Evolutionary conservation across 2,113 vertebrate genomes (phyloP), one percentile per base, ranked within the genome.

Genomic region (Otis tarda): DNA sequence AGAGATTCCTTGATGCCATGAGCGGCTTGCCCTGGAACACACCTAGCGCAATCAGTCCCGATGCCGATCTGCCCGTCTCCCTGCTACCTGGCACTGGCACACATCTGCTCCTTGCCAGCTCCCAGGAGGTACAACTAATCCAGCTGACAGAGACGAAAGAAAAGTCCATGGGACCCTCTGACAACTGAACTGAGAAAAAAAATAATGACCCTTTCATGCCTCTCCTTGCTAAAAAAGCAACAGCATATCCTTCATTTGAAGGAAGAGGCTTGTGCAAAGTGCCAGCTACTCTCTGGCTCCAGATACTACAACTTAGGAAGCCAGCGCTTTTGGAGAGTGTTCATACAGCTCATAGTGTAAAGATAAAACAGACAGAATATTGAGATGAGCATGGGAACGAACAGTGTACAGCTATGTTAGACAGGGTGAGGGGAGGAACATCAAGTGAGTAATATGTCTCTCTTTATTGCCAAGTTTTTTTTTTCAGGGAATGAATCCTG

Each of bases 1-100:
- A 9, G n/a, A 7, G 41, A 70, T 37, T 71, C 39, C 27, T 23
- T 31, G 41, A 22, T 61, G 27, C 30, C 70, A 22, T 4, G 10
- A 56, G n/a, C 1, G 2, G 16, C 33, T 52, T 22, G 27, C 35
- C 43, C 10, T 47, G 41, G 25, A 55, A 25, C 28, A 56, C 35
- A 31, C 4, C 21, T 13, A 49, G 17, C 0, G 1, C 37, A 57
- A 14, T 6, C 19, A n/a, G 35, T 27, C 43, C 78, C 3, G 0
- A 31, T 18, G 41, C 16, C 0, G 1, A 23, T 12, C 15, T 73
- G 64, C 18, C 25, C 28, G 13, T 37, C 31, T 31, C n/a, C 18
- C 53, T 45, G 31, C n/a, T 30, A 25, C 10, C 45, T 9, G 39
- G 18, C 59, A 67, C n/a, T 47, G 14, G 16, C 31, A 35, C 1